Evolutionary conservation across 2,888 invertebrate species (phyloP).

Genomic region (Acanthoscelides obtectus): DNA sequence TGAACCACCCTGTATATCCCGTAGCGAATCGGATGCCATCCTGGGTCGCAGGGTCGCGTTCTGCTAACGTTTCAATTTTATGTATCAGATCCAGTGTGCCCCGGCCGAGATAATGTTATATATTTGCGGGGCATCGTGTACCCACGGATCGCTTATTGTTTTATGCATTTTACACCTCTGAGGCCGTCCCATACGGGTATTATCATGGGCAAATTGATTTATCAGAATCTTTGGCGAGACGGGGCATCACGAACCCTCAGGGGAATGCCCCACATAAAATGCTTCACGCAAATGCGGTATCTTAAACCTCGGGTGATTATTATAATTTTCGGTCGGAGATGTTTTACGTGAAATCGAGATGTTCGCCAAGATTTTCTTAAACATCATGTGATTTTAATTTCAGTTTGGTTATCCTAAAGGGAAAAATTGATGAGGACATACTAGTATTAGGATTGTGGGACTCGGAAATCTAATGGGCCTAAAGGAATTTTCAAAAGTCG

Average conservation of each 20-base stretch:
- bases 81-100: slow-evolving; percentile 20
- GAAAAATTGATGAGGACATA: no score
- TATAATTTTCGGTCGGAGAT: no score
- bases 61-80: slow-evolving; percentile 26
- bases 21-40: background rate
- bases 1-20: no score
- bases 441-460: no score
- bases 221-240: background rate
- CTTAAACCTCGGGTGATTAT: background rate
- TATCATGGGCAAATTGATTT: background rate
- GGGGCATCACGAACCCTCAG: background rate
- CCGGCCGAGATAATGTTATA: slow-evolving; percentile 15
- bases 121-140: slow-evolving; percentile 8
- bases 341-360: no score
- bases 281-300: background rate
- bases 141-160: background rate
- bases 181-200: background rate
- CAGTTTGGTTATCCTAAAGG: no score
- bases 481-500: no score
- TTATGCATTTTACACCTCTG: background rate
- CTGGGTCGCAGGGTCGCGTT: slow-evolving; percentile 17
- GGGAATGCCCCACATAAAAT: background rate
- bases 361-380: no score
- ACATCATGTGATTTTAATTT: no score
- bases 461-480: no score